Conservation (phyloP, 2,113 vertebrate species). For the Holacanthus passer region DNA sequence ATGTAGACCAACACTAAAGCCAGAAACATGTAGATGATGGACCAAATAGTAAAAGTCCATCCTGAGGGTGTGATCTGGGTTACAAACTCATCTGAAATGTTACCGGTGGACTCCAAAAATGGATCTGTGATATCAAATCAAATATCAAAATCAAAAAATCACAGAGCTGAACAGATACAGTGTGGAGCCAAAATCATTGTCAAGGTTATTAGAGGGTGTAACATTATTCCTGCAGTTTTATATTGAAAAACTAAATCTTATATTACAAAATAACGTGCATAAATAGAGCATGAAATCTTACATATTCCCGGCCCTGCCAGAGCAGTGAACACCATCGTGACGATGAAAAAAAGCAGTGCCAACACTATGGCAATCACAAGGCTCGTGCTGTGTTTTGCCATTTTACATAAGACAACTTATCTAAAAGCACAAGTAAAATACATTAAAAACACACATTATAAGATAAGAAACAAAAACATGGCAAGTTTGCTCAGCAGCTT, state of each 20-base stretch:
- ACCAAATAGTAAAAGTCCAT: constrained; percentile 83
- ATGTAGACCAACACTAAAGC: constrained; percentile 64
- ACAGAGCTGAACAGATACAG: not conserved
- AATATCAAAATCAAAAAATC: not conserved
- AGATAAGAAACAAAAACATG: not conserved
- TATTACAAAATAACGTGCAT: not conserved
- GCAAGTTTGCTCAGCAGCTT: too few species aligned
- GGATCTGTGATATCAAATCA: constrained; percentile 63
- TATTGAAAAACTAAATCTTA: not conserved
- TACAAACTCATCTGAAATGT: constrained; percentile 70
- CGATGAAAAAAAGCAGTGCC: constrained; percentile 68
- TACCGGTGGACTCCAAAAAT: constrained; percentile 61
- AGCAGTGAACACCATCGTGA: constrained; percentile 64
- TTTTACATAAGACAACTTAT: constrained; percentile 33
- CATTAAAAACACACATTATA: not conserved
- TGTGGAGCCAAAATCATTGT: not conserved
- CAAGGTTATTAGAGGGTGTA: not conserved
- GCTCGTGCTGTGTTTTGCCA: constrained; percentile 65
- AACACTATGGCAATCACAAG: constrained; percentile 59
- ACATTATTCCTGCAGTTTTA: not conserved
- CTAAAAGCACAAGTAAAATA: constrained; percentile 11
- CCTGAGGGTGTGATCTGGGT: constrained; percentile 80
- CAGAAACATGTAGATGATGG: constrained; percentile 79
- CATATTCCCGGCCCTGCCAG: constrained; percentile 68
- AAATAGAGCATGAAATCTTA: constrained; percentile 54